phyloP scores from a whole-genome alignment of 1,140 invertebrate species.

The Riptortus pedestris region DNA sequence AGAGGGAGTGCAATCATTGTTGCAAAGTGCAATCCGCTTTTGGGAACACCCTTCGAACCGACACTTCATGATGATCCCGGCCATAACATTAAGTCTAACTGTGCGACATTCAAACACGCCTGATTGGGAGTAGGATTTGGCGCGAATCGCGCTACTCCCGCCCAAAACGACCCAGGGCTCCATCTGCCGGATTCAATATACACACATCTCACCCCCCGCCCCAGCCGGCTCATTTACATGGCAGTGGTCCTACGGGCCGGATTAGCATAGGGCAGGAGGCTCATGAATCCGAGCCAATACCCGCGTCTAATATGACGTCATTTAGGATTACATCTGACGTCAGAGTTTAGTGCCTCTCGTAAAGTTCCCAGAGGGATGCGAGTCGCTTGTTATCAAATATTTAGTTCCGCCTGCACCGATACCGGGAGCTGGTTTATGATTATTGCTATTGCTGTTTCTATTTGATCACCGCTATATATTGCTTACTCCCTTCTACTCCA shows the following conservation, averaged over 20 bases:
- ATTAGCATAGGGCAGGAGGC: neutral
- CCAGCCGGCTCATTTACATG: slow-evolving; percentile 1
- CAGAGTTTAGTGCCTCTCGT: slow-evolving; percentile 7
- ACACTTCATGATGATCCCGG: too few species aligned
- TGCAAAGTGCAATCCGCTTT: too few species aligned
- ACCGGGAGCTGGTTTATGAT: neutral
- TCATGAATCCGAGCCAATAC: slow-evolving; percentile 5
- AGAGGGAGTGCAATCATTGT: too few species aligned
- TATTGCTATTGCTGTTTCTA: neutral
- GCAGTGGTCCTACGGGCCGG: neutral
- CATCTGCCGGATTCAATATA: slow-evolving; percentile 14
- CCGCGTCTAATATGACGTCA: slow-evolving; percentile 10
- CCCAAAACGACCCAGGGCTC: too few species aligned
- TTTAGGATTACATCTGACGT: neutral
- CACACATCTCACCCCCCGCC: too few species aligned
- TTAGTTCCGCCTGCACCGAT: neutral
- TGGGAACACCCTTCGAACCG: too few species aligned
- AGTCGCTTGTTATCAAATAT: neutral
- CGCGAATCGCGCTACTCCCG: too few species aligned
- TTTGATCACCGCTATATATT: too few species aligned
- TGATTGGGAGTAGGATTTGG: too few species aligned
- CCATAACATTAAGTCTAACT: too few species aligned
- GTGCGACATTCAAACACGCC: too few species aligned
- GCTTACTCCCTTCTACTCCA: too few species aligned
- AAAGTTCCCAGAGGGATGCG: neutral